A percentile compares a stretch with the other conserved stretches of the same genome.
Conservation (phyloP, 2,797 vertebrate genomes). For the Sebastes glaucus region DNA sequence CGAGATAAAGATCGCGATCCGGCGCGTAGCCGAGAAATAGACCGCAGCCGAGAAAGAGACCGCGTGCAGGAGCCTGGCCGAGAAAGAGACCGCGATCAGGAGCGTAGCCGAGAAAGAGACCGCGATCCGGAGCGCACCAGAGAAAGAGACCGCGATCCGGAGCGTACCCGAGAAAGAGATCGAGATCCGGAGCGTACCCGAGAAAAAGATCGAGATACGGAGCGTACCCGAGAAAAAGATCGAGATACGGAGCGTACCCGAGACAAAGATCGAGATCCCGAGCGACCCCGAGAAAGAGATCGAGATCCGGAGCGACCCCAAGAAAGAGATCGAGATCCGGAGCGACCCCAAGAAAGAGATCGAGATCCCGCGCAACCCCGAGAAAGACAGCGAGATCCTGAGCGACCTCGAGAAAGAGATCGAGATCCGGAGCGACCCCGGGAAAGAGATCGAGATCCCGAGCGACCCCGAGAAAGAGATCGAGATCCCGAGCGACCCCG, state of each 20-base stretch:
- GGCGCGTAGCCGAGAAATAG: constrained; percentile 66
- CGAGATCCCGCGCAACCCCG: too few relatives aligned
- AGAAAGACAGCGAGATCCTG: constrained; percentile 16
- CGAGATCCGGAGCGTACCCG: constrained; percentile 54
- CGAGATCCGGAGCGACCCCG: constrained; percentile 49
- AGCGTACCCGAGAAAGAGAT: constrained; percentile 56
- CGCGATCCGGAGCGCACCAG: constrained; percentile 59
- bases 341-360: background rate
- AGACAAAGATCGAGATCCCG: constrained; percentile 7
- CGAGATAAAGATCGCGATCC: constrained; percentile 30
- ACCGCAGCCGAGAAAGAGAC: constrained; percentile 76
- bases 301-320: background rate
- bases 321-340: background rate
- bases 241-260: constrained; percentile 56
- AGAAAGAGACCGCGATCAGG: constrained; percentile 61
- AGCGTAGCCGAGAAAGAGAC: constrained; percentile 76
- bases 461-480: constrained; percentile 75
- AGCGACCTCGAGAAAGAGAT: constrained; percentile 63
- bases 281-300: constrained; percentile 24
- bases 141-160: constrained; percentile 74
- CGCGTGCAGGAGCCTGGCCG: constrained; percentile 58
- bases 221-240: constrained; percentile 75
- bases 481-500: constrained; percentile 51
- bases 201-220: constrained; percentile 62
- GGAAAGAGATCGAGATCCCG: constrained; percentile 42